A percentile compares a stretch with the other conserved stretches of the same genome.
Evolutionary conservation across 1,140 invertebrate genomes (phyloP).

Genomic region (Limonius californicus): DNA sequence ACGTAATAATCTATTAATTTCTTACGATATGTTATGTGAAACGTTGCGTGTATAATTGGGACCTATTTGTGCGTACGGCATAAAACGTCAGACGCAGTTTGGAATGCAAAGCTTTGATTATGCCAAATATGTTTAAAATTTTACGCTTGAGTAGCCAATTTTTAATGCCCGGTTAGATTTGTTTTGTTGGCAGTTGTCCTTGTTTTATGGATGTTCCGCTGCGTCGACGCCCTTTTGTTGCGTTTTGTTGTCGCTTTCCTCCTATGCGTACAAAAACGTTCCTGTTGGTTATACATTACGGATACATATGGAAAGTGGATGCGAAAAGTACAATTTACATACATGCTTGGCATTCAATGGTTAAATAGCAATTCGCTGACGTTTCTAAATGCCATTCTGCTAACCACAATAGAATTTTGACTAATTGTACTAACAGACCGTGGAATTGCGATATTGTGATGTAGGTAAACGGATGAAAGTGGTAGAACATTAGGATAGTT

Average conservation of each 20-base stretch:
- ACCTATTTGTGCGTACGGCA: neutral
- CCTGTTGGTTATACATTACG: neutral
- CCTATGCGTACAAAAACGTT: neutral
- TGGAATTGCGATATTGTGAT: too few species aligned
- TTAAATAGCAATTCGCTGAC: neutral
- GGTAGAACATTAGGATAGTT: too few species aligned
- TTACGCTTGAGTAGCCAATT: neutral
- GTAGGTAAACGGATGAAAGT: too few species aligned
- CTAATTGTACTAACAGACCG: neutral
- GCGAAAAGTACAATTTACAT: conserved; percentile 3
- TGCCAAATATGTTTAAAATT: conserved; percentile 4
- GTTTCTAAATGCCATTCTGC: neutral
- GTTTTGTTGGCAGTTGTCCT: conserved; percentile 6
- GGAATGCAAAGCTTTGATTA: neutral
- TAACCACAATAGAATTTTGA: conserved; percentile 1
- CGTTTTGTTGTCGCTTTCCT: neutral
- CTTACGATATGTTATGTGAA: conserved; percentile 1
- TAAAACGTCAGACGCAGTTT: neutral
- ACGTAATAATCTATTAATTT: conserved; percentile 8
- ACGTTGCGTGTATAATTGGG: neutral
- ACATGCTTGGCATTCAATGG: neutral
- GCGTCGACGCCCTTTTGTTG: neutral
- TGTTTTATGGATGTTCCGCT: neutral
- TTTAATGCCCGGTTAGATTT: conserved; percentile 5
- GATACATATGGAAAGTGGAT: conserved; percentile 3